Evolutionary conservation across 2,113 vertebrate species (phyloP), one percentile per base, ranked within the genome.

Genomic region (Natator depressus): DNA sequence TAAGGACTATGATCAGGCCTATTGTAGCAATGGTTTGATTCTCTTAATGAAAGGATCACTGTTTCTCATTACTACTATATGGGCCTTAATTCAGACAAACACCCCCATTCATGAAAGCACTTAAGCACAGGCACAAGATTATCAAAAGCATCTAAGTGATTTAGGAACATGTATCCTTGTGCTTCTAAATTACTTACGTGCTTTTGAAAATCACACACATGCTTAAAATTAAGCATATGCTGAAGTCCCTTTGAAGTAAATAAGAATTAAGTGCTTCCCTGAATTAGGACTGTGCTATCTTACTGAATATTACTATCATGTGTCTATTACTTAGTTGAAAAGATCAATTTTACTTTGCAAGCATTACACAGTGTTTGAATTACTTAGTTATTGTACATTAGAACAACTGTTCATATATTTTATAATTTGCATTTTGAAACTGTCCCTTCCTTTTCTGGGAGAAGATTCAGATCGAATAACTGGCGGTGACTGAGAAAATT

Each of bases 291-390:
- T 90, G 81, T 75, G 82, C 84, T 69, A 13, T 62, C 50, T 87
- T 85, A 84, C n/a, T 82, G 20, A 42, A 42, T 72, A 38, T 72
- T 20, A 86, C 89, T 47, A 46, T 85, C 38, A 25, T 65, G 47
- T 69, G 80, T 65, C 82, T 93, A 83, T 54, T 0, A 1, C 3
- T 29, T 76, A 91, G 65, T 51, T 93, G n/a, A 84, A 20, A 84
- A 81, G 84, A 25, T 94, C n/a, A 81, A 35, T 93, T 97, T 80
- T 93, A 55, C 50, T 93, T 94, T 94, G 81, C 87, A 94, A 93
- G 82, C 88, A n/a, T 78, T 88, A 8, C 69, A 38, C 53, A 20
- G 10, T 89, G 82, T 90, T 93, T 94, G 93, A 96, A 87, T 96
- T 69, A 86, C n/a, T 49, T 47, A 1, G 0, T 80, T 93, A 93